These are phyloP conservation scores for Synchiropus splendidus DNA, from an alignment of 2,113 vertebrate genomes.

Conservation along the genomic window DNA sequence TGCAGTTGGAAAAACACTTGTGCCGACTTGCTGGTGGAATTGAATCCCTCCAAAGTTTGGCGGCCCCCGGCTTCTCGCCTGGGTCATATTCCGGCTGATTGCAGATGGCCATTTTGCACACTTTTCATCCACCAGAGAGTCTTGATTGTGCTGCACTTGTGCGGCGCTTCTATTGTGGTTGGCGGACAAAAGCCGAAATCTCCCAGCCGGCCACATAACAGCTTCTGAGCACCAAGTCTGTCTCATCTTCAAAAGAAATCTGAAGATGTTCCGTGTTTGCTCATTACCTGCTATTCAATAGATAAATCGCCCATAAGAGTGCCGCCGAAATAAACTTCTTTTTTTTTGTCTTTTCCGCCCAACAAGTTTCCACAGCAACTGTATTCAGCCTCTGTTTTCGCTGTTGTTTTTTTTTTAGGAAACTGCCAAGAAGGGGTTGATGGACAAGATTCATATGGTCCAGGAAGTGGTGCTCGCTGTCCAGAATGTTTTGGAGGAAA, in stretches of 20 bases:
- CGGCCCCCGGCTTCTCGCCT: constrained; percentile 25
- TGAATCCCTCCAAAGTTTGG: constrained; percentile 29
- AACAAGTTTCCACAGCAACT: constrained; percentile 46
- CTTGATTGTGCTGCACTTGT: constrained; percentile 65
- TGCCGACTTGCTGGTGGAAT: constrained; percentile 26
- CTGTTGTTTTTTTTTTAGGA: constrained; percentile 67
- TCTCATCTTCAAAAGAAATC: constrained; percentile 59
- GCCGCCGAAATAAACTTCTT: constrained; percentile 47
- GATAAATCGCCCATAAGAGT: constrained; percentile 64
- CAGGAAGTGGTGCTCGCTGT: constrained; percentile 88
- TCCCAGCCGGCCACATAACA: constrained; percentile 45
- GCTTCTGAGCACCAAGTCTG: constrained; percentile 36
- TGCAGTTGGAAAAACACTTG: too few species aligned
- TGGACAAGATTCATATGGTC: constrained; percentile 94
- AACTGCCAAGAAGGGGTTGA: constrained; percentile 83
- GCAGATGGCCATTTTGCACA: constrained; percentile 61
- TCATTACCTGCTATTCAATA: constrained; percentile 67
- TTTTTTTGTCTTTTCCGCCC: constrained; percentile 49
- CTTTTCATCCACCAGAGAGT: constrained; percentile 58
- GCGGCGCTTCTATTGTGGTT: constrained; percentile 57
- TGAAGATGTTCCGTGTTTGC: constrained; percentile 58
- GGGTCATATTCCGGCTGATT: constrained; percentile 54
- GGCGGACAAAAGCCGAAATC: constrained; percentile 60
- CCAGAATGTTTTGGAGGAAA: constrained; percentile 82
- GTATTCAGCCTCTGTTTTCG: constrained; percentile 37